Percentiles rank a stretch among this genome's conserved stretches.
phyloP scores from a whole-genome alignment of 2,113 vertebrate genomes.

The Vidua chalybeata region DNA sequence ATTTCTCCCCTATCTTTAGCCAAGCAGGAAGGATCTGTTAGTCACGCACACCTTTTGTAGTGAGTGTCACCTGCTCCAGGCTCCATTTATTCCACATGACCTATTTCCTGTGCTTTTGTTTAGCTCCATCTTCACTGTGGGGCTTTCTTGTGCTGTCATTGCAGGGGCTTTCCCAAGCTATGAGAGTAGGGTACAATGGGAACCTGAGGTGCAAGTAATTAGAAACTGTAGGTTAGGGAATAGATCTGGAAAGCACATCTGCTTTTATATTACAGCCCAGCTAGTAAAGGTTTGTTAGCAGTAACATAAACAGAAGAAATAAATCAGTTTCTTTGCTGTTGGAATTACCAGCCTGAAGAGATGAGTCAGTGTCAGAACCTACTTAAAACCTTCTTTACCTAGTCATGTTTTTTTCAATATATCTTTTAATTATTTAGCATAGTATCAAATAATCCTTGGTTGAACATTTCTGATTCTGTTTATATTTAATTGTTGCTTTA shows the following conservation, averaged over 20 bases:
- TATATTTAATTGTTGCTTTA: not conserved
- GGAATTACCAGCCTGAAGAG: not conserved
- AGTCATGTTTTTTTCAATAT: not conserved
- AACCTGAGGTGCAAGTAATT: not conserved
- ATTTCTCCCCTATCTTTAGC: not conserved
- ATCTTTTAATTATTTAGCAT: not conserved
- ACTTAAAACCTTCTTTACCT: not conserved
- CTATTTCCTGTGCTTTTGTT: conserved; percentile 27
- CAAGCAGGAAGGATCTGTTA: not conserved
- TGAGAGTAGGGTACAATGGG: not conserved
- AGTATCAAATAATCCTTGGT: not conserved
- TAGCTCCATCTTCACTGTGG: not conserved
- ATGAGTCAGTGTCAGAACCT: not conserved
- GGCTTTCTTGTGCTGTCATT: not conserved
- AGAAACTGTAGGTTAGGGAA: not conserved
- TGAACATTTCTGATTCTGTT: not conserved
- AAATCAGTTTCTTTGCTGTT: not conserved
- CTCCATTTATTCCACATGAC: not conserved
- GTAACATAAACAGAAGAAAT: not conserved
- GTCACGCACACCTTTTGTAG: not conserved
- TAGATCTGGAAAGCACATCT: not conserved
- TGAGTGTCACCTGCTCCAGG: conserved; percentile 11
- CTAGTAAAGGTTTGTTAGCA: not conserved
- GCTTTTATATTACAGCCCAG: not conserved
- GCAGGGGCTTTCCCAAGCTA: not conserved